phyloP scores from a whole-genome alignment of 2,113 vertebrate genomes.

The Plectropomus leopardus region DNA sequence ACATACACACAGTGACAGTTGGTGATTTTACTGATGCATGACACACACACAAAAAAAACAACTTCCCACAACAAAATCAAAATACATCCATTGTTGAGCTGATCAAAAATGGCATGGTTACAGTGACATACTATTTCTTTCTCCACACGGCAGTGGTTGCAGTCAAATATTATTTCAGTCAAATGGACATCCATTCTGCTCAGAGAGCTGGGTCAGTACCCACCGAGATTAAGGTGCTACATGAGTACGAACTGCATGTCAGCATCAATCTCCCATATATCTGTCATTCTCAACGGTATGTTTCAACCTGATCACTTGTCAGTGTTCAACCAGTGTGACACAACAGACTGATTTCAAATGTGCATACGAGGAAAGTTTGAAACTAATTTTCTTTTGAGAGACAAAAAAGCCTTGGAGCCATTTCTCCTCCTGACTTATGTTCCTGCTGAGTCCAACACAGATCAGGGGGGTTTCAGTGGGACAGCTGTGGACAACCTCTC shows the following conservation, averaged over 20 bases:
- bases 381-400: background rate
- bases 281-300: background rate
- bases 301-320: background rate
- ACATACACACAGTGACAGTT: conserved; percentile 1
- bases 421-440: conserved; percentile 11
- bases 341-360: background rate
- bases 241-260: conserved; percentile 13
- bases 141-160: background rate
- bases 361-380: background rate
- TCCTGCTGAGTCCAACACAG: background rate
- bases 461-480: background rate
- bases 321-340: background rate
- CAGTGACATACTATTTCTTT: no score
- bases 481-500: background rate
- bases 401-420: background rate
- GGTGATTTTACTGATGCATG: conserved; percentile 5
- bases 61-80: no score
- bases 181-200: background rate
- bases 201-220: background rate
- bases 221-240: background rate
- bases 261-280: background rate
- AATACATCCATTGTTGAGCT: background rate
- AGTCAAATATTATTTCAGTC: background rate
- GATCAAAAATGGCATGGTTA: background rate
- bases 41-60: no score